phyloP scores from a whole-genome alignment of 1,140 invertebrate genomes.

The Eurosta solidaginis region DNA sequence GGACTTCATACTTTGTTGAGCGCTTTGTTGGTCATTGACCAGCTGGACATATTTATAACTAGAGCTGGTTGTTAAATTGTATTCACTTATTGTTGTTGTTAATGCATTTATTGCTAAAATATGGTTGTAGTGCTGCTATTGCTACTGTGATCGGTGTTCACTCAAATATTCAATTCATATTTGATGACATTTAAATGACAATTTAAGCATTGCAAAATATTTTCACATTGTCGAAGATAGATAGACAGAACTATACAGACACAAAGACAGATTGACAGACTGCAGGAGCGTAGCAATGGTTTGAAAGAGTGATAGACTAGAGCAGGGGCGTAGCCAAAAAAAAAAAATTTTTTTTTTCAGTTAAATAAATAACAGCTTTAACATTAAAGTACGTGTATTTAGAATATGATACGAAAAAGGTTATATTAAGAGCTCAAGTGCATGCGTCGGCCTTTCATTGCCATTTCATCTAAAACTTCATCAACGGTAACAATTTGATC shows the following conservation, averaged over 20 bases:
- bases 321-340: too few relatives aligned
- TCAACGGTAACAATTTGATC: too few relatives aligned
- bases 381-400: too few relatives aligned
- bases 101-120: not conserved
- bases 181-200: constrained; percentile 28
- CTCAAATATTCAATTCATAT: constrained; percentile 29
- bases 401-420: too few relatives aligned
- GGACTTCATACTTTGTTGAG: not conserved
- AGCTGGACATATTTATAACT: too few relatives aligned
- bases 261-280: not conserved
- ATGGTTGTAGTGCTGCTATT: not conserved
- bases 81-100: not conserved
- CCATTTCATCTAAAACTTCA: too few relatives aligned
- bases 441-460: too few relatives aligned
- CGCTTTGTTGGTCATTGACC: not conserved
- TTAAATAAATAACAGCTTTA: too few relatives aligned
- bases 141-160: not conserved
- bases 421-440: too few relatives aligned
- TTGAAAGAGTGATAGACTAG: not conserved
- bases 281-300: not conserved
- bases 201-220: constrained; percentile 27
- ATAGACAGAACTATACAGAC: too few relatives aligned
- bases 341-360: too few relatives aligned
- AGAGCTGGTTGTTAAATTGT: not conserved
- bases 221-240: constrained; percentile 23